Evolutionary conservation across 2,888 invertebrate species (phyloP), one percentile per base, ranked within the genome.

Genomic region (Gisinianus flammeolus): DNA sequence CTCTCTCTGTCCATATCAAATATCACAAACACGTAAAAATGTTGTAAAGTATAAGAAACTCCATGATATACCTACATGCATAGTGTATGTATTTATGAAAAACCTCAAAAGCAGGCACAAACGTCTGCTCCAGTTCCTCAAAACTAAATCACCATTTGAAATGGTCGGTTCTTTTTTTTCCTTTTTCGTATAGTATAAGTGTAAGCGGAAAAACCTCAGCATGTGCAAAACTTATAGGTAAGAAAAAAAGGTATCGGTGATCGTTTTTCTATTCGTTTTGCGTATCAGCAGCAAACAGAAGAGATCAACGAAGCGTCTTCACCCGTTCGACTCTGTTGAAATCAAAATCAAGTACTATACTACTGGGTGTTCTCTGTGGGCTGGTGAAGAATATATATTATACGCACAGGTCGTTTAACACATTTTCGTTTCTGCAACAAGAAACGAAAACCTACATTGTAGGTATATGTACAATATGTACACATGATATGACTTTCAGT

Each of bases 241-340:
- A 24, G 28, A 62, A 28, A n/a, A n/a, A 62, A 28, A 26, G 26
- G 4, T 62, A 26, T 62, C 28, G 24, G 26, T 28, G 2, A 10
- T 22, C 2, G 24, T 62, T 5, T 10, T 26, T 26, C 26, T 24
- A 22, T 26, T 12, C 28, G 12, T 62, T 62, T 22, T 6, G 22
- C 26, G 12, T 62, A 26, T 26, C 28, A 26, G 28, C 8, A 12
- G 22, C 62, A 62, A 62, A 26, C 62, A 26, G 28, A 62, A 12
- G 26, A 26, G 62, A 62, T 62, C 62, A 62, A 62, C 26, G 8
- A 62, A 62, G 26, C 62, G 62, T 62, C 62, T 62, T 62, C 4
- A 19, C 4, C 4, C n/a, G 6, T 56, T 8, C 16, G 24, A 8
- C 24, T 24, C 28, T 62, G 28, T 26, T 44, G 44, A 12, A 44